A percentile compares a stretch with the other conserved stretches of the same genome.
Evolutionary conservation across 1,140 invertebrate species (phyloP).

Genomic region (Aradophagus sp.): DNA sequence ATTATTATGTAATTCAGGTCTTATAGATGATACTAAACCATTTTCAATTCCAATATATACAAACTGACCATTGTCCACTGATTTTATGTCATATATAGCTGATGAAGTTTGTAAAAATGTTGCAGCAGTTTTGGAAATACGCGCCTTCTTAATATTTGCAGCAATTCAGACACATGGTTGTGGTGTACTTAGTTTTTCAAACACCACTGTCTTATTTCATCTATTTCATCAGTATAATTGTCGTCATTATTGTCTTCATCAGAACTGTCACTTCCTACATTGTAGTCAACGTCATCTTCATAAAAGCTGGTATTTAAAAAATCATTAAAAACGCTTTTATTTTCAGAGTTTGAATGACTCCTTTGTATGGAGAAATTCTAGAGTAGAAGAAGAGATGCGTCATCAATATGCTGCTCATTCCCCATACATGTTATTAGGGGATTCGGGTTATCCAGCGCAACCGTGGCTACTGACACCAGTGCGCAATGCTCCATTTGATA

Average conservation of each 20-base stretch:
- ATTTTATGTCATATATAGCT: conserved; percentile 10
- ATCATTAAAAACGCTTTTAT: too few relatives aligned
- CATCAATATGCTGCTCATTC: too few relatives aligned
- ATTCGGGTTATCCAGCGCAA: too few relatives aligned
- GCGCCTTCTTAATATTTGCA: conserved; percentile 16
- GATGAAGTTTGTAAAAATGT: conserved; percentile 30
- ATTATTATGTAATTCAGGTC: conserved; percentile 21
- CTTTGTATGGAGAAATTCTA: too few relatives aligned
- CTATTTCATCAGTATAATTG: background rate
- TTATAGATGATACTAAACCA: conserved; percentile 18
- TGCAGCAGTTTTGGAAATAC: conserved; percentile 14
- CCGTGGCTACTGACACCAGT: too few relatives aligned
- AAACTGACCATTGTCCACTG: conserved; percentile 26
- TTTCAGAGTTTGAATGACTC: too few relatives aligned
- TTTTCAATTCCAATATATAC: conserved; percentile 43
- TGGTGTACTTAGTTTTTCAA: background rate
- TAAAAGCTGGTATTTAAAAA: too few relatives aligned
- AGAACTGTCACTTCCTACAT: too few relatives aligned
- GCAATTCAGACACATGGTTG: conserved; percentile 3
- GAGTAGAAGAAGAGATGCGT: too few relatives aligned
- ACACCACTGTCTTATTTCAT: conserved; percentile 7
- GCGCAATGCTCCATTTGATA: too few relatives aligned
- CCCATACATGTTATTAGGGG: too few relatives aligned
- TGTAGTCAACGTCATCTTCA: too few relatives aligned
- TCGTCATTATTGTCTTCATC: conserved; percentile 2